phyloP scores from a whole-genome alignment of 2,113 vertebrate species.

The Lamprologus tigripictilis region DNA sequence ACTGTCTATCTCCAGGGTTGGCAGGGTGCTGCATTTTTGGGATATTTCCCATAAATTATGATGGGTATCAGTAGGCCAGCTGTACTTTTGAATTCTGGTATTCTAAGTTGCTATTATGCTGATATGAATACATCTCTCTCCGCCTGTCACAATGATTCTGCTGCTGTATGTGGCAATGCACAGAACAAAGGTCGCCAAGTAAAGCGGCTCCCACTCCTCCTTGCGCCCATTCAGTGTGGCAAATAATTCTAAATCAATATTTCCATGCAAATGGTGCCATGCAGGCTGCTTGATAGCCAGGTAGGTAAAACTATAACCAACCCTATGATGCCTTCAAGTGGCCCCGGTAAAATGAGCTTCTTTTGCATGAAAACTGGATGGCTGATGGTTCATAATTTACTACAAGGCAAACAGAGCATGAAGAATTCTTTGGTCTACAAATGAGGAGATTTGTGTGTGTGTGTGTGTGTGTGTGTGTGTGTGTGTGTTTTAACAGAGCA shows the following conservation, averaged over 20 bases:
- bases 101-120: conserved; percentile 57
- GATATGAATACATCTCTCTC: conserved; percentile 65
- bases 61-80: conserved; percentile 53
- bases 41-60: conserved; percentile 62
- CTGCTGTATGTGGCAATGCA: conserved; percentile 43
- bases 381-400: not conserved
- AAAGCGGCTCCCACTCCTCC: conserved; percentile 10
- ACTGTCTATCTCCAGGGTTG: conserved; percentile 19
- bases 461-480: not conserved
- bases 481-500: not conserved
- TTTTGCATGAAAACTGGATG: not conserved
- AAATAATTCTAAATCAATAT: conserved; percentile 47
- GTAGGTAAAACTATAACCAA: conserved; percentile 7
- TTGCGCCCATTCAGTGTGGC: conserved; percentile 1
- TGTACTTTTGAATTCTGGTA: conserved; percentile 37
- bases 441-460: not conserved
- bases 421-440: not conserved
- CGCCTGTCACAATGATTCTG: conserved; percentile 53
- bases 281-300: not conserved
- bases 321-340: not conserved
- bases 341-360: not conserved
- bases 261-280: conserved; percentile 32
- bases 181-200: conserved; percentile 32
- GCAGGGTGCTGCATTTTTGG: conserved; percentile 55
- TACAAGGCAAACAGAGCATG: not conserved